These are phyloP conservation scores for Matsumyia berberina DNA, from an alignment of 2,888 invertebrate genomes.

Conservation along the genomic window DNA sequence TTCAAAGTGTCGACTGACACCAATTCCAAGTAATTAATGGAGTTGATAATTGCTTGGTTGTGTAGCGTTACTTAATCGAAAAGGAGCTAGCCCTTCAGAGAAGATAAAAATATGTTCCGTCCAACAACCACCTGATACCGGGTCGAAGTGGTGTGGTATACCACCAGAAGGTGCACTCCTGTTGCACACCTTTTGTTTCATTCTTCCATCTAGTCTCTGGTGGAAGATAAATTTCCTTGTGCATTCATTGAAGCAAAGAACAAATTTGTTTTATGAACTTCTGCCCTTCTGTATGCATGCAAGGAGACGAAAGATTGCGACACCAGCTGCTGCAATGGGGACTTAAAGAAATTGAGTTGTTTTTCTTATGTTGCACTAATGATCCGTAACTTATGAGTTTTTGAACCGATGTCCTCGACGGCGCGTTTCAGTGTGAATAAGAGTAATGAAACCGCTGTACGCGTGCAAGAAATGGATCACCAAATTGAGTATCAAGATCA, in stretches of 20 bases:
- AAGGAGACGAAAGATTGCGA: constrained; percentile 55
- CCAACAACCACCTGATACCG: constrained; percentile 50
- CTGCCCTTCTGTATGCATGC: constrained; percentile 10
- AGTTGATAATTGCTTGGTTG: constrained; percentile 52
- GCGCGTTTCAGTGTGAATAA: constrained; percentile 65
- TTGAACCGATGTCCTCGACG: constrained; percentile 38
- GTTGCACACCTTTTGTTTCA: constrained; percentile 62
- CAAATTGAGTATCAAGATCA: constrained; percentile 40
- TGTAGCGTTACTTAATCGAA: constrained; percentile 4
- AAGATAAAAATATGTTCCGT: constrained; percentile 55
- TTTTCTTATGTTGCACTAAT: constrained; percentile 71
- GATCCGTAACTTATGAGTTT: constrained; percentile 76
- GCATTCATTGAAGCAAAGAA: constrained; percentile 63
- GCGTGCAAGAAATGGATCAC: constrained; percentile 74
- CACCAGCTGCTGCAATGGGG: constrained; percentile 65
- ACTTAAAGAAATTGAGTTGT: constrained; percentile 71
- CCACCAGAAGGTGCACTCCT: constrained; percentile 62
- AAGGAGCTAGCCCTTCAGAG: neutral
- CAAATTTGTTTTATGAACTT: constrained; percentile 50
- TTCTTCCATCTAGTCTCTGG: constrained; percentile 25
- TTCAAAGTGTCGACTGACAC: constrained; percentile 52
- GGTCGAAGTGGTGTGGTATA: constrained; percentile 39
- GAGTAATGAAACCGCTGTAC: constrained; percentile 65
- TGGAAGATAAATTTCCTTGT: constrained; percentile 60
- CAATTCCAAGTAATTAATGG: constrained; percentile 20